A percentile compares a stretch with the other conserved stretches of the same genome.
Conservation (phyloP, 2,888 invertebrate species). For the Drosophila birchii region DNA sequence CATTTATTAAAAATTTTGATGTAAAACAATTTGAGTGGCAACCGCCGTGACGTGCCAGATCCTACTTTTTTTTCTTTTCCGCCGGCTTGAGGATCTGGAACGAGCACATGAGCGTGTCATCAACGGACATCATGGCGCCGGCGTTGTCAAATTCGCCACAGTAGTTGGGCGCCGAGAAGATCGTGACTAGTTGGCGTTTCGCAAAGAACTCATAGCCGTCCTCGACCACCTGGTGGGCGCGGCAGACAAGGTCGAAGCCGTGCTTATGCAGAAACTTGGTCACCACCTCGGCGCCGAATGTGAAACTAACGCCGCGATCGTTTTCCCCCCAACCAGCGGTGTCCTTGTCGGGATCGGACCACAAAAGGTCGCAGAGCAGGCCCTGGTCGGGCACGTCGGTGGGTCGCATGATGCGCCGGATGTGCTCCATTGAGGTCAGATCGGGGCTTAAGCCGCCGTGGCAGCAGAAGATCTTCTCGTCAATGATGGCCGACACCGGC, state of each 20-base stretch:
- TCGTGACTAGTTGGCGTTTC: conserved; percentile 15
- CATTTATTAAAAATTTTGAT: conserved; percentile 17
- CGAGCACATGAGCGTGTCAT: conserved; percentile 18
- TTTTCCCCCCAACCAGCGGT: conserved; percentile 17
- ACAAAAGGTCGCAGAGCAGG: conserved; percentile 17
- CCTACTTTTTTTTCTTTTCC: conserved; percentile 10
- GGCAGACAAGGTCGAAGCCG: conserved; percentile 19
- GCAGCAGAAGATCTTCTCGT: conserved; percentile 20
- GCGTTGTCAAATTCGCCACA: conserved; percentile 21
- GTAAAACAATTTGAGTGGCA: conserved; percentile 3
- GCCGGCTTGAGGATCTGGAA: conserved; percentile 18
- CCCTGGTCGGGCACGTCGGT: conserved; percentile 21
- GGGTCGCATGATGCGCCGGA: conserved; percentile 10
- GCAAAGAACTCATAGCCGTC: conserved; percentile 26
- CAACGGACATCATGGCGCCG: conserved; percentile 25
- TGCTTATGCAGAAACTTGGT: conserved; percentile 17
- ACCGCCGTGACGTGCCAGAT: neutral
- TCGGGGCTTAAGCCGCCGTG: conserved; percentile 22
- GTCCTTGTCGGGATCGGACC: conserved; percentile 19
- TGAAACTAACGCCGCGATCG: conserved; percentile 19
- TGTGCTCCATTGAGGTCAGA: conserved; percentile 7
- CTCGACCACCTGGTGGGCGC: conserved; percentile 20
- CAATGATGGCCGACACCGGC: conserved; percentile 11
- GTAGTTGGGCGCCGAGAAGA: conserved; percentile 23
- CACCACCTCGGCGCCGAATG: conserved; percentile 17